A percentile compares a stretch with the other conserved stretches of the same genome.
Evolutionary conservation across 2,113 vertebrate species (phyloP).

Genomic region (Eclectus roratus): DNA sequence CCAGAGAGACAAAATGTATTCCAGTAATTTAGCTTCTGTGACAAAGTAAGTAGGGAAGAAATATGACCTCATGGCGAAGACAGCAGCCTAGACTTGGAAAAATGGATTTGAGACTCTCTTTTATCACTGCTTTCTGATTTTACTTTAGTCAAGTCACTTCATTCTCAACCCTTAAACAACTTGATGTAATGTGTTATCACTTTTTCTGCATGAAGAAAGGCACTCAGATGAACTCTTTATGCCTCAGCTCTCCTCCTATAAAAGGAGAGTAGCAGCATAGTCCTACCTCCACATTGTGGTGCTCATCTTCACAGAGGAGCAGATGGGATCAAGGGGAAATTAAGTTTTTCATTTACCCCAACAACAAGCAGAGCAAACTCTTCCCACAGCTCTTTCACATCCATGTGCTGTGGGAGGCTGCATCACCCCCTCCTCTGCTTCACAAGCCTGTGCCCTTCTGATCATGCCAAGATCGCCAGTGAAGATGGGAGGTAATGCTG

Average conservation of each 20-base stretch:
- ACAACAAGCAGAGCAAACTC: background rate
- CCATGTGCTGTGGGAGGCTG: background rate
- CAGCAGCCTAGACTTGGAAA: background rate
- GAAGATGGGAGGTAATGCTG: background rate
- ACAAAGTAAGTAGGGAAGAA: background rate
- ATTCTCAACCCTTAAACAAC: background rate
- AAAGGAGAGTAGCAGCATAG: background rate
- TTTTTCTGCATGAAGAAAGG: background rate
- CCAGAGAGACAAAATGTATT: background rate
- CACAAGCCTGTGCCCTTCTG: background rate
- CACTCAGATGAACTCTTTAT: background rate
- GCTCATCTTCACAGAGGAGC: background rate
- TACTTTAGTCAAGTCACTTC: background rate
- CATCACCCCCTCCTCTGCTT: background rate
- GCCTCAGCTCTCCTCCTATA: background rate
- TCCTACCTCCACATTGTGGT: rapidly evolving
- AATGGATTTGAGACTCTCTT: background rate
- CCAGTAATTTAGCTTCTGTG: background rate
- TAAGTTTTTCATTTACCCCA: background rate
- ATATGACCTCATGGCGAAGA: background rate
- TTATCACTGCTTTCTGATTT: background rate
- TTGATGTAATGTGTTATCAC: background rate
- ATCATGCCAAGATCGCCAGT: background rate
- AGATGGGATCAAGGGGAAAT: background rate
- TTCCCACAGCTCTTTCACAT: background rate